phyloP scores from a whole-genome alignment of 2,797 vertebrate genomes.

The Tenualosa ilisha region DNA sequence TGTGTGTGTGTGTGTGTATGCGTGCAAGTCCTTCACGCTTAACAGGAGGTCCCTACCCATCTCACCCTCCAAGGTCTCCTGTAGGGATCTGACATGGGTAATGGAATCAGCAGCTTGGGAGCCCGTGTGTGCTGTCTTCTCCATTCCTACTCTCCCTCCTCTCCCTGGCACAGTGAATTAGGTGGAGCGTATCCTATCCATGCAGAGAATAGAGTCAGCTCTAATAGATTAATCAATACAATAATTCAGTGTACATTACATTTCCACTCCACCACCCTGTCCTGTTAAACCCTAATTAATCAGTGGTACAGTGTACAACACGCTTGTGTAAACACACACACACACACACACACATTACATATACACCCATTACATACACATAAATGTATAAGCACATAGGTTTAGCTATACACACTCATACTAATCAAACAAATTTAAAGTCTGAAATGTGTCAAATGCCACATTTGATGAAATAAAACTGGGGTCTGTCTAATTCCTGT shows the following conservation, averaged over 20 bases:
- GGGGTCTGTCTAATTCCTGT: neutral
- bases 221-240: conserved; percentile 55
- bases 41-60: neutral
- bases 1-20: conserved; percentile 9
- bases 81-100: neutral
- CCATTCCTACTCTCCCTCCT: neutral
- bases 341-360: neutral
- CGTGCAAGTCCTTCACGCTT: neutral
- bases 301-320: neutral
- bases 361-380: neutral
- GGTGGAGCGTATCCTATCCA: neutral
- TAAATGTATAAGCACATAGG: neutral
- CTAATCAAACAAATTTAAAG: neutral
- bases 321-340: neutral
- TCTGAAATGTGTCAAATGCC: neutral
- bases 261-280: conserved; percentile 24
- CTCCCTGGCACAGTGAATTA: neutral
- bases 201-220: conserved; percentile 33
- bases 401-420: no score
- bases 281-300: neutral
- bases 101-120: neutral
- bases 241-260: conserved; percentile 50
- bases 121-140: neutral
- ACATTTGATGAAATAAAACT: neutral
- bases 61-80: neutral